Evolutionary conservation across 2,113 vertebrate species (phyloP).

Genomic region (Pelecanoides urinatrix): DNA sequence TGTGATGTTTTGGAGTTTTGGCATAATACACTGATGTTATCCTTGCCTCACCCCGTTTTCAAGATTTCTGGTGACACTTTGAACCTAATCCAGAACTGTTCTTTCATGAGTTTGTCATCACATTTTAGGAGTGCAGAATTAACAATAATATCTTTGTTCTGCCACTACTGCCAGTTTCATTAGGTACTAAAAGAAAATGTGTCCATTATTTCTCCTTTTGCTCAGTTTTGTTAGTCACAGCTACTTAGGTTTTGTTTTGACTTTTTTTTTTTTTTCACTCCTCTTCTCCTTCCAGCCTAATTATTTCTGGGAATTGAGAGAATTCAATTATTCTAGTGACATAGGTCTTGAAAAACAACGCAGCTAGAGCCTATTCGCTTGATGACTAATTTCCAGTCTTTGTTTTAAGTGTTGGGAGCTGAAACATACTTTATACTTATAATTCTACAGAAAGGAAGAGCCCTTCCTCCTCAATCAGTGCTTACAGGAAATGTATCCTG

Average conservation of each 20-base stretch:
- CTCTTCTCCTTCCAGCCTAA: not conserved
- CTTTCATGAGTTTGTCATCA: not conserved
- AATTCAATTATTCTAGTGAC: constrained; percentile 16
- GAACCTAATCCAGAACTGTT: not conserved
- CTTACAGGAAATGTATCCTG: constrained; percentile 11
- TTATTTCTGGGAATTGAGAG: not conserved
- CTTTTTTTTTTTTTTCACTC: not conserved
- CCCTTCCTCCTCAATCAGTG: not conserved
- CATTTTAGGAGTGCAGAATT: not conserved
- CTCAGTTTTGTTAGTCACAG: constrained; percentile 1
- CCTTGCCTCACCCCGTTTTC: not conserved
- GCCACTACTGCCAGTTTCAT: not conserved
- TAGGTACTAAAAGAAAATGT: not conserved
- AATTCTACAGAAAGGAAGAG: not conserved
- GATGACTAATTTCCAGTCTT: constrained; percentile 27
- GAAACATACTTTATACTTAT: not conserved
- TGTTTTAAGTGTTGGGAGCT: not conserved
- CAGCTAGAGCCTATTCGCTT: not conserved
- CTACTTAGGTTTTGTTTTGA: not conserved
- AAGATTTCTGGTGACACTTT: not conserved
- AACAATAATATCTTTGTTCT: not conserved
- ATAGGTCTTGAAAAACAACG: not conserved
- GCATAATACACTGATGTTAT: not conserved
- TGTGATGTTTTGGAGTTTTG: not conserved
- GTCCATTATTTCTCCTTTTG: not conserved